phyloP scores from a whole-genome alignment of 92 coral and sea anemone species.

The Phenganax stokvisi region DNA sequence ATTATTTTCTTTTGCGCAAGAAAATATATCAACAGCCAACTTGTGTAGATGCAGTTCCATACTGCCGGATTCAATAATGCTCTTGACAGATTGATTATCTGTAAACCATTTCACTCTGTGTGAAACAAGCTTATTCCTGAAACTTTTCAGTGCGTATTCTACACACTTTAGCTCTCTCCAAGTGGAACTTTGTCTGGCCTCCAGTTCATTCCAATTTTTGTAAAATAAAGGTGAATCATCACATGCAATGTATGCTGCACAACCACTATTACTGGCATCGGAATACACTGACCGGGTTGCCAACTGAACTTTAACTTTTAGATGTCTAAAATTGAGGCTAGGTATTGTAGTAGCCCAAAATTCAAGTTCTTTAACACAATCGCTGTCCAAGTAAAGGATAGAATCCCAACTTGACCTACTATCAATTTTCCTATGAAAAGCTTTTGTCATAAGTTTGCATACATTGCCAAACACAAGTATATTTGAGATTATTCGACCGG shows the following conservation, averaged over 20 bases:
- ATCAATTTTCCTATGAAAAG: conserved; percentile 32
- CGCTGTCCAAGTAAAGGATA: conserved; percentile 33
- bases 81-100: conserved; percentile 49
- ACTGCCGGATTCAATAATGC: conserved; percentile 51
- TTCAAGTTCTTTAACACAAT: conserved; percentile 29
- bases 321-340: conserved; percentile 34
- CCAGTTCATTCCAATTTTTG: conserved; percentile 42
- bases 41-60: conserved; percentile 44
- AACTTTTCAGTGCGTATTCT: conserved; percentile 39
- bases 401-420: conserved; percentile 42
- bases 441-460: conserved; percentile 51
- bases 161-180: conserved; percentile 56
- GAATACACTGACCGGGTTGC: conserved; percentile 47
- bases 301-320: conserved; percentile 9
- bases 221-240: conserved; percentile 43
- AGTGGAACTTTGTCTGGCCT: conserved; percentile 49
- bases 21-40: conserved; percentile 15
- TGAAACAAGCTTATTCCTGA: conserved; percentile 17
- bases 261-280: conserved; percentile 51
- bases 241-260: conserved; percentile 46
- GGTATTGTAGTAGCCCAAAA: conserved; percentile 36
- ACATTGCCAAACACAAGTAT: conserved; percentile 41
- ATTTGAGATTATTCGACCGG: conserved; percentile 46
- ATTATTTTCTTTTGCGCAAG: too few relatives aligned
- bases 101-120: conserved; percentile 46